phyloP scores from a whole-genome alignment of 2,888 invertebrate genomes.

The Ptychoptera albimana region DNA sequence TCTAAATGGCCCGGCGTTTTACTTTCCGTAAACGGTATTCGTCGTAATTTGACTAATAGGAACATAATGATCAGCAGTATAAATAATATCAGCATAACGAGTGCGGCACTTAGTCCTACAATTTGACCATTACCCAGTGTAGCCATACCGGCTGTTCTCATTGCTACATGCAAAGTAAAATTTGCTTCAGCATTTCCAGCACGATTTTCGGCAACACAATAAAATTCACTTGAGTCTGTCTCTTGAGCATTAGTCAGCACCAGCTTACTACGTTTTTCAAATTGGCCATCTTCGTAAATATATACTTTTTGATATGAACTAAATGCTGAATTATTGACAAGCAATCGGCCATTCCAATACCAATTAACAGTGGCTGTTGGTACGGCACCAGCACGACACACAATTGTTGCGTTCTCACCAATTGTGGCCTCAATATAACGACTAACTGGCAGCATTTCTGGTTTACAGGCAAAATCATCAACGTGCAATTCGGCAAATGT shows the following conservation, averaged over 20 bases:
- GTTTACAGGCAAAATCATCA: conserved; percentile 76
- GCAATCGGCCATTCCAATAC: conserved; percentile 70
- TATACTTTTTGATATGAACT: conserved; percentile 61
- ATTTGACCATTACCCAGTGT: conserved; percentile 72
- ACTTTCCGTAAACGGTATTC: conserved; percentile 56
- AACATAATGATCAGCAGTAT: conserved; percentile 57
- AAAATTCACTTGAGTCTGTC: conserved; percentile 68
- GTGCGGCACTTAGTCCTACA: conserved; percentile 66
- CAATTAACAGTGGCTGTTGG: conserved; percentile 70
- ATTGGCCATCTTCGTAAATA: conserved; percentile 59
- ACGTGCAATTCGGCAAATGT: conserved; percentile 60
- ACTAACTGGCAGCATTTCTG: conserved; percentile 58
- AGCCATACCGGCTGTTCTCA: conserved; percentile 62
- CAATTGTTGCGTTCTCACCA: conserved; percentile 73
- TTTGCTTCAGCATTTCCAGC: conserved; percentile 80
- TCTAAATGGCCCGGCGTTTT: conserved; percentile 63
- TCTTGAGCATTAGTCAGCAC: conserved; percentile 70
- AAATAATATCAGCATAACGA: conserved; percentile 60
- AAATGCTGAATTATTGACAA: conserved; percentile 62
- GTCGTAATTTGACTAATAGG: conserved; percentile 53
- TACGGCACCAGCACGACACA: conserved; percentile 64
- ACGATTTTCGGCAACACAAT: conserved; percentile 79
- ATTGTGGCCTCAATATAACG: conserved; percentile 62
- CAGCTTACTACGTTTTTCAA: conserved; percentile 59
- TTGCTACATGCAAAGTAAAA: conserved; percentile 69